Conservation (phyloP, 2,888 invertebrate species). For the Caenorhabditis parvicauda region DNA sequence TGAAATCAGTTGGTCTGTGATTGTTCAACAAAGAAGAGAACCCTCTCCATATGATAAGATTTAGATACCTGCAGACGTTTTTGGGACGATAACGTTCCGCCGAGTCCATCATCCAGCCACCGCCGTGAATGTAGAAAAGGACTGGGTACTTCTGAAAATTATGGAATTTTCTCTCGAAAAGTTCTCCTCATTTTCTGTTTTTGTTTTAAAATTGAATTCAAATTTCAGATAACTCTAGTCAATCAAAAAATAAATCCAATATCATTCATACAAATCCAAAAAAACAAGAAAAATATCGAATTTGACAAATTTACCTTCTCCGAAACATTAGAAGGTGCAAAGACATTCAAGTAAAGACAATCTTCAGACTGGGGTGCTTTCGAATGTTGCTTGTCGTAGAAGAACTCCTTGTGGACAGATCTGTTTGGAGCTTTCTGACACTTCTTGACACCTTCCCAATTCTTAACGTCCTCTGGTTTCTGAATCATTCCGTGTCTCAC, state of each 20-base stretch:
- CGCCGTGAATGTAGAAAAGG: slow-evolving; percentile 58
- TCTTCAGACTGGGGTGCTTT: slow-evolving; percentile 38
- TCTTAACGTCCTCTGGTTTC: slow-evolving; percentile 42
- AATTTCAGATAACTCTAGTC: not conserved
- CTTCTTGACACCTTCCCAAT: slow-evolving; percentile 36
- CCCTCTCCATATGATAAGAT: no score
- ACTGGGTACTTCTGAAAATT: slow-evolving; percentile 49
- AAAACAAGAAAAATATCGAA: no score
- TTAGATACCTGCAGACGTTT: slow-evolving; percentile 42
- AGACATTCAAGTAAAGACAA: slow-evolving; percentile 53
- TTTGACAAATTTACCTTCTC: no score
- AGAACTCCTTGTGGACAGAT: slow-evolving; percentile 47
- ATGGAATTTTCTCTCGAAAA: not conserved
- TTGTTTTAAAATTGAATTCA: slow-evolving; percentile 5
- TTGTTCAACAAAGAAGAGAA: no score
- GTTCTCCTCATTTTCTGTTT: not conserved
- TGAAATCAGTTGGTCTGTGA: no score
- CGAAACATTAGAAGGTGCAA: slow-evolving; percentile 34
- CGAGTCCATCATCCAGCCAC: slow-evolving; percentile 51
- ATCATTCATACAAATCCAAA: no score
- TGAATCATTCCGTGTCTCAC: no score
- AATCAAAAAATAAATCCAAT: no score
- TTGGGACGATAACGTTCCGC: slow-evolving; percentile 38
- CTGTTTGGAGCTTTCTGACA: slow-evolving; percentile 37
- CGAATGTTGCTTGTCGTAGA: slow-evolving; percentile 47